Evolutionary conservation across 2,888 invertebrate species (phyloP).

Genomic region (Synergus itoensis): DNA sequence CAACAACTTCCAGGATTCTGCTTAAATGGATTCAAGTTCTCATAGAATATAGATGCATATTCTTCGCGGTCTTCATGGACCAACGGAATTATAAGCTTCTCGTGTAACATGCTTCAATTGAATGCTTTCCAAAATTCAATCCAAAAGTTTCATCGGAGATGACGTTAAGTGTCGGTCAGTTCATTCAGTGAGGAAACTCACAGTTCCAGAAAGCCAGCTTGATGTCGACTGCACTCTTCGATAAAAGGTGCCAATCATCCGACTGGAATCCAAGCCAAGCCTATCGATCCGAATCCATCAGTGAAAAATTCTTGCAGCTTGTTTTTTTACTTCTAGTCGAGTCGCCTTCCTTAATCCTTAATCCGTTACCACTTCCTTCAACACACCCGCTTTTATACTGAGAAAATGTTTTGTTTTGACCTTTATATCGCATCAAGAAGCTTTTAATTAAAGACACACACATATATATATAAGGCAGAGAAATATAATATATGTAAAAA

Average conservation of each 20-base stretch:
- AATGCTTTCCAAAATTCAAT: conserved; percentile 23
- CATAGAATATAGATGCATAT: conserved; percentile 33
- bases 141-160: conserved; percentile 14
- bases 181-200: neutral
- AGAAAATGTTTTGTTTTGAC: neutral
- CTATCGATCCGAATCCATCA: conserved; percentile 2
- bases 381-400: neutral
- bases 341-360: neutral
- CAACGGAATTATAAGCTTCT: conserved; percentile 28
- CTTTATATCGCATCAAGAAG: too few relatives aligned
- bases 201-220: neutral
- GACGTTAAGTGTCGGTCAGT: conserved; percentile 32
- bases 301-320: neutral
- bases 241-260: conserved; percentile 7
- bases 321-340: neutral
- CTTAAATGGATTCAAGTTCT: conserved; percentile 72
- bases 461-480: too few relatives aligned
- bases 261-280: neutral
- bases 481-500: too few relatives aligned
- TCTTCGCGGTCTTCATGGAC: conserved; percentile 8
- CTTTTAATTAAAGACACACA: too few relatives aligned
- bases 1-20: conserved; percentile 69
- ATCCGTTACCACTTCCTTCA: neutral
- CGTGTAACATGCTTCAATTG: conserved; percentile 33
- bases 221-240: neutral